Conservation (phyloP, 1,140 invertebrate genomes). For the Drosophila nigromelanica region DNA sequence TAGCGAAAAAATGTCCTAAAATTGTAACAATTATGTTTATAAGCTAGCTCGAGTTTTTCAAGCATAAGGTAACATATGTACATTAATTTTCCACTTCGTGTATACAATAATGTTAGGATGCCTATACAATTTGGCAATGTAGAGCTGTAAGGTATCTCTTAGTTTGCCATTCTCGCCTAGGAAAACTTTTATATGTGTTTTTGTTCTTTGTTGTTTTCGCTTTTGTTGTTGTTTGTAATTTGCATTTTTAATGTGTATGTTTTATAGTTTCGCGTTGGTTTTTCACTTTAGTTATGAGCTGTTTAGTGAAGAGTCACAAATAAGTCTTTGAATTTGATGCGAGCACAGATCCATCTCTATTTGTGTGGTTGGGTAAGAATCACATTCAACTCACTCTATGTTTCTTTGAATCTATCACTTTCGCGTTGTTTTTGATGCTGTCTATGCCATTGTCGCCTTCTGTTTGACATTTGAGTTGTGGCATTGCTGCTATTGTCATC, state of each 20-base stretch:
- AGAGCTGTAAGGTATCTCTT: not conserved
- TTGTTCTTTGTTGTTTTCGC: not conserved
- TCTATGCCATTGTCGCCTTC: constrained; percentile 53
- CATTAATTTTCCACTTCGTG: too few species aligned
- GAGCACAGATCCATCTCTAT: not conserved
- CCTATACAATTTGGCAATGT: not conserved
- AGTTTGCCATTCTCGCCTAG: not conserved
- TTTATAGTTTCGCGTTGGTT: constrained; percentile 25
- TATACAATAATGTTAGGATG: too few species aligned
- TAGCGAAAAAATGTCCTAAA: too few species aligned
- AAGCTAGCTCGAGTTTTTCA: too few species aligned
- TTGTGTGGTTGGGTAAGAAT: constrained; percentile 1
- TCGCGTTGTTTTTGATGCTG: constrained; percentile 20
- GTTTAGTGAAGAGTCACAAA: constrained; percentile 23
- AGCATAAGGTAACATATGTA: too few species aligned
- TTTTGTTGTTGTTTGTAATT: constrained; percentile 27
- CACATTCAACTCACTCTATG: not conserved
- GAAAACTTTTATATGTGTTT: not conserved
- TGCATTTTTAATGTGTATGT: constrained; percentile 25
- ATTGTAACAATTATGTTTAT: too few species aligned
- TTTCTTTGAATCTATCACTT: not conserved
- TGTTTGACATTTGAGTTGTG: constrained; percentile 70
- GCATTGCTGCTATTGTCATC: constrained; percentile 68
- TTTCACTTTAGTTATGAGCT: constrained; percentile 27
- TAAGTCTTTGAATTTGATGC: not conserved